Evolutionary conservation across 2,888 invertebrate genomes (phyloP).

Genomic region (Caenorhabditis sulstoni): DNA sequence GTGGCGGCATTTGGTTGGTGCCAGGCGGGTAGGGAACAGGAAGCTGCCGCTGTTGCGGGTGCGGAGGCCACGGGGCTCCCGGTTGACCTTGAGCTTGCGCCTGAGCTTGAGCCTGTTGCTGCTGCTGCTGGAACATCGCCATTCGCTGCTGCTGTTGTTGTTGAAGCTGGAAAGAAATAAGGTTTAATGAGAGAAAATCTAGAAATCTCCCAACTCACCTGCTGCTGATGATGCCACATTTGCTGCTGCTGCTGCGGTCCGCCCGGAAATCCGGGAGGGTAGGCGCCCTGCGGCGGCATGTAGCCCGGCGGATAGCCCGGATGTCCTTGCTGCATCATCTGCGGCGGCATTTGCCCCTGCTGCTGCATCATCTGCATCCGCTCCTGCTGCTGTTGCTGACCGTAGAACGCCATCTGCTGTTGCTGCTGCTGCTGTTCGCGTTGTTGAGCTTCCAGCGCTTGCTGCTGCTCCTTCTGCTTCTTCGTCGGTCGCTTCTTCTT

Average conservation of each 20-base stretch:
- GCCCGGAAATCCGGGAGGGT: conserved; percentile 57
- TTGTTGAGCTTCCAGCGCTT: conserved; percentile 41
- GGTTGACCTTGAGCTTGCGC: conserved; percentile 28
- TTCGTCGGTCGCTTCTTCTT: conserved; percentile 69
- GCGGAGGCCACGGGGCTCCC: conserved; percentile 42
- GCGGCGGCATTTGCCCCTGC: conserved; percentile 30
- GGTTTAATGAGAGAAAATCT: too few relatives aligned
- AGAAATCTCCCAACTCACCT: too few relatives aligned
- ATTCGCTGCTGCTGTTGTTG: conserved; percentile 25
- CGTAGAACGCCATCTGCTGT: conserved; percentile 45
- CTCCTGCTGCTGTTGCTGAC: conserved; percentile 42
- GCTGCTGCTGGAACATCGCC: conserved; percentile 45
- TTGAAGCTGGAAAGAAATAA: conserved; percentile 6
- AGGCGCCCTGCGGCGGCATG: conserved; percentile 26
- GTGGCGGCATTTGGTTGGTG: conserved; percentile 21
- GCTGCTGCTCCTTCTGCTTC: conserved; percentile 60
- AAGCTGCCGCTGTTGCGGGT: conserved; percentile 27
- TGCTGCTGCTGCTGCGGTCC: conserved; percentile 48
- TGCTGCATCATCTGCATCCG: conserved; percentile 55
- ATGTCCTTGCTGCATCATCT: conserved; percentile 32
- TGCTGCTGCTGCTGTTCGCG: conserved; percentile 48
- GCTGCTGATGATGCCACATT: conserved; percentile 54
- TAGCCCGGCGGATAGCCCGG: conserved; percentile 41
- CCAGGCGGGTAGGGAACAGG: conserved; percentile 60
- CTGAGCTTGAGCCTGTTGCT: conserved; percentile 18